Conservation (phyloP, 92 coral and sea anemone genomes). For the Zoanthus solanderi region DNA sequence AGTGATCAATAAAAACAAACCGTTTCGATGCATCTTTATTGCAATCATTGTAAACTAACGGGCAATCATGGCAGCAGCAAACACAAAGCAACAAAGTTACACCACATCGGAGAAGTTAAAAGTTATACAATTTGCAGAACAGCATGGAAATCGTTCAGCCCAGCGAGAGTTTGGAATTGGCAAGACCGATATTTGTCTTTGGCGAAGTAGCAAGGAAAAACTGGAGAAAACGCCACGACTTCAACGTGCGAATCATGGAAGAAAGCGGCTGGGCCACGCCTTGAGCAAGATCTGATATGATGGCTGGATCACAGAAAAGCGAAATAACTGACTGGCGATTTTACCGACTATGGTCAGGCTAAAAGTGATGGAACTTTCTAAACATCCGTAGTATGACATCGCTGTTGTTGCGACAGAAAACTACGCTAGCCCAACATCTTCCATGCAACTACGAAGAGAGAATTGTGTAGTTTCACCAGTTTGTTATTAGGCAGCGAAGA, state of each 20-base stretch:
- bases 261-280: neutral
- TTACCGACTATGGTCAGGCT: constrained; percentile 45
- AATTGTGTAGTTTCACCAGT: neutral
- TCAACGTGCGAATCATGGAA: neutral
- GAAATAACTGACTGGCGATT: constrained; percentile 55
- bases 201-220: neutral
- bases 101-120: too few species aligned
- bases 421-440: constrained; percentile 48
- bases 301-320: neutral
- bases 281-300: constrained; percentile 34
- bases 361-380: constrained; percentile 49
- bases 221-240: neutral
- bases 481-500: constrained; percentile 30
- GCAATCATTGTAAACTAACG: too few species aligned
- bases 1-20: too few species aligned
- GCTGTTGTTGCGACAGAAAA: constrained; percentile 53
- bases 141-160: neutral
- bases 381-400: constrained; percentile 35
- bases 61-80: too few species aligned
- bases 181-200: neutral
- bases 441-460: constrained; percentile 41
- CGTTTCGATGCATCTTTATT: too few species aligned
- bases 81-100: too few species aligned
- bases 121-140: neutral
- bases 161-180: constrained; percentile 16